Evolutionary conservation across 2,113 vertebrate genomes (phyloP), one percentile per base, ranked within the genome.

Genomic region (Callaeas wilsoni): DNA sequence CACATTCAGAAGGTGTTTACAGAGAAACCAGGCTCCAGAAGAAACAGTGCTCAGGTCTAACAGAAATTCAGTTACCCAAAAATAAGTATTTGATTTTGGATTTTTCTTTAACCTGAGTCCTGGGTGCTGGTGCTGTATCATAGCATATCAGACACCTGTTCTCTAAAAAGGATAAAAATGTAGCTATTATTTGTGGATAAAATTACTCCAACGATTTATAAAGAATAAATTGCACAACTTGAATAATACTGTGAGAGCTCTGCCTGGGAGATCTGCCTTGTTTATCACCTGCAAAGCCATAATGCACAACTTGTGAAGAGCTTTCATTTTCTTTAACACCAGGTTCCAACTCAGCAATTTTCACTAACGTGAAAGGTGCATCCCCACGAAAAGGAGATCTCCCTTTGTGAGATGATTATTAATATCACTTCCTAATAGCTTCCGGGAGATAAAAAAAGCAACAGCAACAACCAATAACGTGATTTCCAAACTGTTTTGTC

Each of bases 81-180:
- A 81, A 89, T 84, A 89, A 75, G 33, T 44, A 88, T 93, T 94
- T 92, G 17, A 94, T 94, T 98, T 96, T 91, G 95, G 87, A 96
- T 91, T 84, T 81, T 69, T 95, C 71, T 96, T 97, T 97, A 93
- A 42, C 93, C 74, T 81, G 60, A 78, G 73, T 18, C 69, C 35
- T 33, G 21, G 27, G 44, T 84, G 67, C 68, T 74, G 56, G 47
- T 88, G 71, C 46, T 76, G 35, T 80, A 55, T 52, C 26, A 62
- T 14, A 57, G 49, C 33, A 26, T 62, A 62, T 22, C 44, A 64
- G 77, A 47, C 69, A 62, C 41, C 39, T 55, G 26, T 52, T 95
- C 94, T 88, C 91, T 46, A 32, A 20, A 55, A 17, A 46, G 14
- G 12, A 57, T 42, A 60, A 84, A 90, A 87, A 94, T 42, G 59